Conservation (phyloP, 35 echinoderm and acorn worm genomes). For the Apostichopus japonicus region DNA sequence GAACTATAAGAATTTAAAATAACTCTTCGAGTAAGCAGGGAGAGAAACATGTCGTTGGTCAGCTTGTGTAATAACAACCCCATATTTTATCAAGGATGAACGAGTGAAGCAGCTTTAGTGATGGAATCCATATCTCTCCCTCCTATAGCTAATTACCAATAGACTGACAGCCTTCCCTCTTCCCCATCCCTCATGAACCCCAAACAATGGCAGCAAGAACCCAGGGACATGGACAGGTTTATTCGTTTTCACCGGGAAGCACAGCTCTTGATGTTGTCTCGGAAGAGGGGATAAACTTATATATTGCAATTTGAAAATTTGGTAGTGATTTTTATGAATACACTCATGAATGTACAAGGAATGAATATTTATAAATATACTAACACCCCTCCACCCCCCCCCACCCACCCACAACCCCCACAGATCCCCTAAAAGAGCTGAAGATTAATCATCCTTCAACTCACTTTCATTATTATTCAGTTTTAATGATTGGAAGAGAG, state of each 20-base stretch:
- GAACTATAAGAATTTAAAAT: too few species aligned
- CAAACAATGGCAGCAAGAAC: not conserved
- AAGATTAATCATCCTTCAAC: not conserved
- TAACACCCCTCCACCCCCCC: not conserved
- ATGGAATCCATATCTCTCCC: too few species aligned
- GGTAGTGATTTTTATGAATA: constrained; percentile 32
- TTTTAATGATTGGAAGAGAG: constrained; percentile 23
- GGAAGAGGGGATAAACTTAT: not conserved
- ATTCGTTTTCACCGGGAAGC: not conserved
- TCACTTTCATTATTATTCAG: constrained; percentile 39
- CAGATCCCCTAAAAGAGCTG: not conserved
- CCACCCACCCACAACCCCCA: not conserved
- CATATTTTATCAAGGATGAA: too few species aligned
- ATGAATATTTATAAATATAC: not conserved
- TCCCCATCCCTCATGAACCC: too few species aligned
- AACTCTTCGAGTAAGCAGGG: too few species aligned
- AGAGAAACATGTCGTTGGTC: too few species aligned
- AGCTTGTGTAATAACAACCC: too few species aligned
- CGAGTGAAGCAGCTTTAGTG: too few species aligned
- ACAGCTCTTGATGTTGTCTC: not conserved
- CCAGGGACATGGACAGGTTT: not conserved
- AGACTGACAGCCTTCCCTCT: too few species aligned
- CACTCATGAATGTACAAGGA: not conserved
- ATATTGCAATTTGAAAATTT: constrained; percentile 47
- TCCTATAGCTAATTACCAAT: too few species aligned